Evolutionary conservation across 2,113 vertebrate genomes (phyloP).

Genomic region (Dasyornis broadbenti): DNA sequence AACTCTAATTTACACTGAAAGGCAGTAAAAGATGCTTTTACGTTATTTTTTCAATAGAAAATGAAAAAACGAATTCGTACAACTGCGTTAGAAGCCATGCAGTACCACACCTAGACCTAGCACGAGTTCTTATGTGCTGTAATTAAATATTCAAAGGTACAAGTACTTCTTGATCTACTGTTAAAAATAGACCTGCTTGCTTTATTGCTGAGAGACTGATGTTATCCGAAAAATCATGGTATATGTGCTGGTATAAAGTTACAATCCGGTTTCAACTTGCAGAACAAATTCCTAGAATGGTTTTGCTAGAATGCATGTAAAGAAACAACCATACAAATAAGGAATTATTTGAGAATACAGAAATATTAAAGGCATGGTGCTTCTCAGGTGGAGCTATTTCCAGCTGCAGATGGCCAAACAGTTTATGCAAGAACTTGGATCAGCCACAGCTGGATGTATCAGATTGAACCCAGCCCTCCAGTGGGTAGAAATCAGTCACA

Average conservation of each 20-base stretch:
- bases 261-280: background rate
- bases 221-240: background rate
- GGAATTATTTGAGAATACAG: background rate
- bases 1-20: conserved; percentile 13
- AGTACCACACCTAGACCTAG: background rate
- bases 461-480: background rate
- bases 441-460: background rate
- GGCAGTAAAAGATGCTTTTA: background rate
- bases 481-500: background rate
- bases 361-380: background rate
- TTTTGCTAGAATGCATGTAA: background rate
- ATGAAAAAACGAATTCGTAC: background rate
- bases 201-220: background rate
- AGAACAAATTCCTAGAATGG: background rate
- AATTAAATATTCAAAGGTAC: background rate
- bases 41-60: background rate
- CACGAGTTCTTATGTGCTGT: background rate
- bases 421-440: background rate
- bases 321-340: background rate
- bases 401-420: background rate
- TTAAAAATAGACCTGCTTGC: background rate
- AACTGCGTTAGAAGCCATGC: background rate
- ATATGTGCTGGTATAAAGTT: background rate
- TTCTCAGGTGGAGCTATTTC: background rate
- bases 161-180: background rate